Percentiles rank a stretch among this genome's conserved stretches.
Evolutionary conservation across 2,797 vertebrate species (phyloP).

Genomic region (Melanotaenia trifasciata): DNA sequence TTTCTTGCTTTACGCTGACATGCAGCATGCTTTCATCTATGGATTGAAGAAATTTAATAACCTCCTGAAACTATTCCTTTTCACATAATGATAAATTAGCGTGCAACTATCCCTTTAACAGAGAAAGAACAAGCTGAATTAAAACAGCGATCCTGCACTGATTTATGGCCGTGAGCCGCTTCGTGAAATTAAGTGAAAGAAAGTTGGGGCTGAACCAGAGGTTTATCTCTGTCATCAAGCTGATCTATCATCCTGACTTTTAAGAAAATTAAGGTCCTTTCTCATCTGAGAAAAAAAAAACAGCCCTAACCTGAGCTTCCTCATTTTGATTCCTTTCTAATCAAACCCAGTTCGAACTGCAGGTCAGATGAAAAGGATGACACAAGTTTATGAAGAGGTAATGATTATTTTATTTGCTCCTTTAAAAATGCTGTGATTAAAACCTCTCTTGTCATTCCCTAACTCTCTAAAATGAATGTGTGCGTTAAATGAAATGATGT

Average conservation of each 20-base stretch:
- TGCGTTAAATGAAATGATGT: constrained; percentile 68
- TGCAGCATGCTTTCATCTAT: constrained; percentile 42
- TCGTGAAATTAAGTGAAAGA: constrained; percentile 67
- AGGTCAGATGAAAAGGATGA: constrained; percentile 56
- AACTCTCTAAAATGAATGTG: constrained; percentile 71
- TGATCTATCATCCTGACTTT: constrained; percentile 63
- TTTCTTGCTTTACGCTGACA: constrained; percentile 59
- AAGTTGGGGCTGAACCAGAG: constrained; percentile 53
- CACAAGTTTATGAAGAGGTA: constrained; percentile 41
- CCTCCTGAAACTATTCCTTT: constrained; percentile 54
- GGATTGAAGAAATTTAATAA: constrained; percentile 60
- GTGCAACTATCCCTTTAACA: constrained; percentile 63
- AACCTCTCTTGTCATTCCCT: constrained; percentile 61
- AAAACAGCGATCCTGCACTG: constrained; percentile 57
- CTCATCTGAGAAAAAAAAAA: constrained; percentile 20
- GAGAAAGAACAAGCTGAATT: constrained; percentile 57
- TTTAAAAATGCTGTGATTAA: constrained; percentile 59
- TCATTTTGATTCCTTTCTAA: constrained; percentile 38
- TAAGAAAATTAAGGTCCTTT: constrained; percentile 59
- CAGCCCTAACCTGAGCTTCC: constrained; percentile 22
- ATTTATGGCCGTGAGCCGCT: constrained; percentile 65
- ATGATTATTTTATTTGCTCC: constrained; percentile 29
- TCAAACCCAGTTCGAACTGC: constrained; percentile 30
- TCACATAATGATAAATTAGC: constrained; percentile 65
- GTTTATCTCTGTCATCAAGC: constrained; percentile 68